Evolutionary conservation across 2,113 vertebrate genomes (phyloP), one percentile per base, ranked within the genome.

Genomic region (Eidolon helvum): DNA sequence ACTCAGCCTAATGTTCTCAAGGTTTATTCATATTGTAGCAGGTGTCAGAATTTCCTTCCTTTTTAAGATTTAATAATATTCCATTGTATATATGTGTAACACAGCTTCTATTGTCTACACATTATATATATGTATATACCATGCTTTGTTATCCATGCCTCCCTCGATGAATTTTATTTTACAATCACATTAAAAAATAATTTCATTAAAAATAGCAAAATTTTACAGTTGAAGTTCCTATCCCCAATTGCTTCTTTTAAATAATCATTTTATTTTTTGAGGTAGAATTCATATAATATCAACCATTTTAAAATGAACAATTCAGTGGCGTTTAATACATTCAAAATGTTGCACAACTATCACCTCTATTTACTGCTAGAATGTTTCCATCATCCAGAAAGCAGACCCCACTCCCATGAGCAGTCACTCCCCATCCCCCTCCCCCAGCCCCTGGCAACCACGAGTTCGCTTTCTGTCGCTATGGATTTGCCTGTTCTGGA

Each of bases 21-120:
- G 40, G 4, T 4, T 30, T 28, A 14, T 22, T 61, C 69, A 19
- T 0, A 2, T 7, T 1, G 1, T 6, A n/a, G n/a, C 53, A 3
- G 4, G 50, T n/a, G 45, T 14, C 40, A 77, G 77, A 24, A 66
- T 18, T 9, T 21, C 75, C 24, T 40, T 57, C 38, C 45, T 77
- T 77, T 40, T 43, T 43, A 33, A 65, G 83, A 15, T 55, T 5
- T 30, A 72, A 18, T 45, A 38, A 61, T 35, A 83, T 19, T 43
- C 48, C 26, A 2, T 68, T 4, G 0, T 33, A 26, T 24, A 22
- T n/a, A 35, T 30, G 2, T 40, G 7, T 61, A 24, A n/a, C 30
- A 0, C 16, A 7, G 28, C 45, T 6, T 5, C 26, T 30, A 5
- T 26, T 30, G 24, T 50, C 48, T 26, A n/a, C 2, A 43, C 14